phyloP scores from a whole-genome alignment of 2,888 invertebrate species.

The Melanotus villosus region DNA sequence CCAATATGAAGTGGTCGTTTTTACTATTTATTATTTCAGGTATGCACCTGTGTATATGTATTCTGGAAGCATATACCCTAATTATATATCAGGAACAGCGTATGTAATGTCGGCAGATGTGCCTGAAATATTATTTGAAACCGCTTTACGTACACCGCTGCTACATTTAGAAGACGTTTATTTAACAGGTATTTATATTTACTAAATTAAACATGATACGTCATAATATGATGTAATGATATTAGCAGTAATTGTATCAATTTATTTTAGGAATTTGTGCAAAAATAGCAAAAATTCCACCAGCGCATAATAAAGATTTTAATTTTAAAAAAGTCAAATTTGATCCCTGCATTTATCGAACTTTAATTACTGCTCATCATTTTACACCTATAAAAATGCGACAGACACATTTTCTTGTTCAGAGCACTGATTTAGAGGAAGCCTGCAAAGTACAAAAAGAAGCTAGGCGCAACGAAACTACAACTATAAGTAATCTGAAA shows the following conservation, averaged over 20 bases:
- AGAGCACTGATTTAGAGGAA: constrained; percentile 47
- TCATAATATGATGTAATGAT: too few relatives aligned
- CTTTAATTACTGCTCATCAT: constrained; percentile 73
- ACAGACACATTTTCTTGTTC: constrained; percentile 56
- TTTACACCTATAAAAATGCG: constrained; percentile 70
- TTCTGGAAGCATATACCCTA: constrained; percentile 79
- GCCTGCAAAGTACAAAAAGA: constrained; percentile 31
- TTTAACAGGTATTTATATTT: constrained; percentile 74
- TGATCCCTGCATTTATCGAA: constrained; percentile 71
- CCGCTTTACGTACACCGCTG: constrained; percentile 77
- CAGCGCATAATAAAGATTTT: constrained; percentile 78
- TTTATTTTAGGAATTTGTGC: constrained; percentile 77
- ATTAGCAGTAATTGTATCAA: too few relatives aligned
- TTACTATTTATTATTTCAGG: too few relatives aligned
- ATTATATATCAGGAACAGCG: constrained; percentile 85
- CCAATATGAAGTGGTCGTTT: too few relatives aligned
- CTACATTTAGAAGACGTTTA: constrained; percentile 85
- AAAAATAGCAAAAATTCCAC: constrained; percentile 71
- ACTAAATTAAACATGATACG: too few relatives aligned
- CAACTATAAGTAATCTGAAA: background rate
- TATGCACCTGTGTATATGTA: constrained; percentile 87
- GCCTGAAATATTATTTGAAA: constrained; percentile 75
- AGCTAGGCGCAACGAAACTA: background rate
- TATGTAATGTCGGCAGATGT: constrained; percentile 81
- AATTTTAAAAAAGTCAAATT: constrained; percentile 70